Evolutionary conservation across 92 coral and sea anemone genomes (phyloP), one percentile per base, ranked within the genome.

Genomic region (Muricea muricata): DNA sequence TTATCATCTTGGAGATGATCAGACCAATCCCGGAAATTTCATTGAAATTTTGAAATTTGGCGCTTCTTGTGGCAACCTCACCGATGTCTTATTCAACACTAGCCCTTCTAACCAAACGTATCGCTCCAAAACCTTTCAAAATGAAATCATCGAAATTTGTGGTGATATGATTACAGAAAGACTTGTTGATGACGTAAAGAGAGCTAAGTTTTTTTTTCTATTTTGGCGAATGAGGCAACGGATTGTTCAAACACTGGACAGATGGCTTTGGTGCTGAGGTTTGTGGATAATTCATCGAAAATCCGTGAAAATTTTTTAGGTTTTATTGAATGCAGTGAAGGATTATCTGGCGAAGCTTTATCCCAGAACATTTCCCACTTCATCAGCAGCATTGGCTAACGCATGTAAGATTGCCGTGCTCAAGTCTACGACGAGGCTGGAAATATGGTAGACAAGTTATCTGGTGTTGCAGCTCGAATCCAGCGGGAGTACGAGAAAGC

Each of bases 241-340:
- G 85, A 85, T 77, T 76, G 76, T 23, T 61, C 83, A 10, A 85
- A 85, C 50, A 78, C 40, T 56, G 88, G 75, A 76, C 89, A 85
- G 42, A 65, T 76, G 63, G 89, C 82, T 34, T 15, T 85, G 33
- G 81, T 77, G 40, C 61, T 76, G 52, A 80, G 85, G 41, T 85
- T 77, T 63, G 84, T 76, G 4, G 84, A 85, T 65, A 69, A 52
- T 30, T 24, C 29, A 29, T 14, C 61, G 21, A 31, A 37, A 28
- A 73, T 75, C 12, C 48, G 57, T 39, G 88, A 84, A 75, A 58
- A 73, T 32, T 65, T 47, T 31, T 35, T 84, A 47, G 83, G 83
- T 17, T 66, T 85, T 21, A 57, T 57, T 26, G 75, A 73, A 21
- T 65, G 75, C 17, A 85, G 29, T 47, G 33, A 42, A 2, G 85